Evolutionary conservation across 92 coral and sea anemone genomes (phyloP).

Genomic region (Porites cylindrica): DNA sequence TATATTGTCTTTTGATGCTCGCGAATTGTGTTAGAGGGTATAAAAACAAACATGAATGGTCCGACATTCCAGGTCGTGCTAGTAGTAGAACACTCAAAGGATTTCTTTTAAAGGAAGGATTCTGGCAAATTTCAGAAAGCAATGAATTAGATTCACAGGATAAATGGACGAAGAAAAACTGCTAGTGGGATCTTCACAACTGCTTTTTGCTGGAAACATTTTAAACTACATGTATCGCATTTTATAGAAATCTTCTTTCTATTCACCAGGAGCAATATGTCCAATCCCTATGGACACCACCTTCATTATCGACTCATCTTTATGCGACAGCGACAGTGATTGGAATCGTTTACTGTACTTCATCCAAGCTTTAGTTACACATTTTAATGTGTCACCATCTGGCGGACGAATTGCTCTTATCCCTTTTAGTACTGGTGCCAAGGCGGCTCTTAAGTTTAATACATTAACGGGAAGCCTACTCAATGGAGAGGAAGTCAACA

Average conservation of each 20-base stretch:
- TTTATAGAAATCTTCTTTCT: background rate
- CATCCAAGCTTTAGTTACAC: constrained; percentile 59
- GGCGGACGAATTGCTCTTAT: constrained; percentile 70
- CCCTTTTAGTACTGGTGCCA: constrained; percentile 57
- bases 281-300: constrained; percentile 77
- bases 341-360: constrained; percentile 47
- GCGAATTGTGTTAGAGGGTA: too few relatives aligned
- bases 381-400: constrained; percentile 66
- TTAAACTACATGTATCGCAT: too few relatives aligned
- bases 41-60: too few relatives aligned
- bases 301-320: constrained; percentile 77
- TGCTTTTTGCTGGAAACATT: too few relatives aligned
- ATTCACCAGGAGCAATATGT: constrained; percentile 47
- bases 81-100: too few relatives aligned
- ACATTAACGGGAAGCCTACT: constrained; percentile 64
- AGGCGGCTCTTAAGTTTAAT: constrained; percentile 64
- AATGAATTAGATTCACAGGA: too few relatives aligned
- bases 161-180: too few relatives aligned
- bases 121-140: too few relatives aligned
- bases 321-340: constrained; percentile 75
- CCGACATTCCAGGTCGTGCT: too few relatives aligned
- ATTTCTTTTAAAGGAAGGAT: too few relatives aligned
- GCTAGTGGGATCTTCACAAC: too few relatives aligned
- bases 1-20: too few relatives aligned
- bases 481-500: constrained; percentile 33